A percentile compares a stretch with the other conserved stretches of the same genome.
These are phyloP conservation scores for Seriola rivoliana DNA, from an alignment of 2,113 vertebrate species.

Conservation along the genomic window DNA sequence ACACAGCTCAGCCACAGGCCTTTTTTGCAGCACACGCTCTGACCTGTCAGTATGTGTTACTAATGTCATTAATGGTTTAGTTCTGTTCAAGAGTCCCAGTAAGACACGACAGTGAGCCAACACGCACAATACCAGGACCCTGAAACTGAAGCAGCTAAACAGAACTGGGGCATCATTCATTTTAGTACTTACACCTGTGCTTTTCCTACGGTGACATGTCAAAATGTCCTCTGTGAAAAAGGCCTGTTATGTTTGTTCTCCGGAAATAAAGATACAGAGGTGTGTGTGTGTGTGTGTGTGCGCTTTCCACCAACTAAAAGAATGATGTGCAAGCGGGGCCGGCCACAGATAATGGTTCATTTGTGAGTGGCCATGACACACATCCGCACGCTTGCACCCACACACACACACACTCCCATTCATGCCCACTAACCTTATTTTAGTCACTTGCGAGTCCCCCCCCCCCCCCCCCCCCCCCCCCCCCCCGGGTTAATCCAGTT, in stretches of 20 bases:
- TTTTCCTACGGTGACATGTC: background rate
- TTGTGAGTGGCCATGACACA: too few species aligned
- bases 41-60: constrained; percentile 8
- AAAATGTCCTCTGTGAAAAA: constrained; percentile 20
- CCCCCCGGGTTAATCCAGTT: constrained; percentile 70
- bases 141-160: constrained; percentile 16
- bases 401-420: constrained; percentile 16
- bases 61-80: background rate
- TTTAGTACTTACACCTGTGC: constrained; percentile 14
- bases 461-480: constrained; percentile 62
- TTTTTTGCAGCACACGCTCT: constrained; percentile 15
- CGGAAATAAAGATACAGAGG: background rate
- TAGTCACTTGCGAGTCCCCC: constrained; percentile 53
- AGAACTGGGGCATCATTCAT: background rate
- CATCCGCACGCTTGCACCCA: background rate
- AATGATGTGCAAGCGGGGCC: too few species aligned
- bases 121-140: background rate
- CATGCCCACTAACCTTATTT: constrained; percentile 71
- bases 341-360: too few species aligned
- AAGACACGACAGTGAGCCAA: background rate
- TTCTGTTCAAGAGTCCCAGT: constrained; percentile 4
- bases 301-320: too few species aligned
- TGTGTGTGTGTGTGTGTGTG: too few species aligned
- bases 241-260: background rate
- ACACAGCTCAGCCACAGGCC: background rate